Conservation (phyloP, 2,888 invertebrate genomes). For the Drosophila ustulata region DNA sequence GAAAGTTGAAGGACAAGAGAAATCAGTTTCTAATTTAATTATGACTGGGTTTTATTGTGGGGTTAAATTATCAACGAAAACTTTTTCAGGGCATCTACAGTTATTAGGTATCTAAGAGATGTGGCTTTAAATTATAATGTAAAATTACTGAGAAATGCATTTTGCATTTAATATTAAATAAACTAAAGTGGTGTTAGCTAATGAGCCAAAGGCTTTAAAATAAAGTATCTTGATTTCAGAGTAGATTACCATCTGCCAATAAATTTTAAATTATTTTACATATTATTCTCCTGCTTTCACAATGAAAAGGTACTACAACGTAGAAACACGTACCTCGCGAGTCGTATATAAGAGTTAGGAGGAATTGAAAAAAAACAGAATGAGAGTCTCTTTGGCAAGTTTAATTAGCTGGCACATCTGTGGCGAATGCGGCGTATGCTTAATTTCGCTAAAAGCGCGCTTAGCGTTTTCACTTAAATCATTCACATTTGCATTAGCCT, state of each 20-base stretch:
- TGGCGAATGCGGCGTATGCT: conserved; percentile 62
- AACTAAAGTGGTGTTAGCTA: not conserved
- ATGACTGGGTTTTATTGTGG: conserved; percentile 30
- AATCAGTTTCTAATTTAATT: conserved; percentile 59
- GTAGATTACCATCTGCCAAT: not conserved
- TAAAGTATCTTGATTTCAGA: not conserved
- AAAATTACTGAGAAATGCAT: too few relatives aligned
- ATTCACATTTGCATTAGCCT: conserved; percentile 66
- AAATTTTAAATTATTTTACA: not conserved
- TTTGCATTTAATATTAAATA: too few relatives aligned
- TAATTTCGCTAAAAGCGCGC: conserved; percentile 74
- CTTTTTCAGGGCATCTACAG: too few relatives aligned
- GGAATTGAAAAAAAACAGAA: not conserved
- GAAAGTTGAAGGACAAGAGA: conserved; percentile 30
- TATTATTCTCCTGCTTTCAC: not conserved
- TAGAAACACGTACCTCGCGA: not conserved
- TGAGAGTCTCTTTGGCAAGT: conserved; percentile 19
- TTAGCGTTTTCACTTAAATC: conserved; percentile 60
- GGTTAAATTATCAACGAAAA: conserved; percentile 52
- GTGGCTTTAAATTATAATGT: too few relatives aligned
- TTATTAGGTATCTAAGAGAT: too few relatives aligned
- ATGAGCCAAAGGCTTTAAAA: not conserved
- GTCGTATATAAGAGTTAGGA: not conserved
- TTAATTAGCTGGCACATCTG: conserved; percentile 50
- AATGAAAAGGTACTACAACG: not conserved